Percentiles rank a stretch among this genome's conserved stretches.
These are phyloP conservation scores for Nemotelus pantherinus DNA, from an alignment of 2,888 invertebrate species.

Conservation along the genomic window DNA sequence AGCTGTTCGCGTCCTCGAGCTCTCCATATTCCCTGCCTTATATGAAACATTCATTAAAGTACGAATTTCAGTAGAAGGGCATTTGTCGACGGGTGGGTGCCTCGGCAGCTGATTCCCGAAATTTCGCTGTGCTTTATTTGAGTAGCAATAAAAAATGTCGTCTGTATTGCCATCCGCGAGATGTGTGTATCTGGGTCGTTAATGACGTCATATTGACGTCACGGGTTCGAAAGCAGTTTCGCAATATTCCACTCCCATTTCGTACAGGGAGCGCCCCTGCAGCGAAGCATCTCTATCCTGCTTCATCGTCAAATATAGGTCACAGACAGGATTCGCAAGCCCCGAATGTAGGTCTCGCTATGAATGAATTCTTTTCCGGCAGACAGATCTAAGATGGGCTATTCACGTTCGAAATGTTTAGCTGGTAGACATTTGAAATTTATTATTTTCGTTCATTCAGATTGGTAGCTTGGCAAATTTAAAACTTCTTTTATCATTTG, in stretches of 20 bases:
- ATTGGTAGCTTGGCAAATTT: too few relatives aligned
- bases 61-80: too few relatives aligned
- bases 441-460: too few relatives aligned
- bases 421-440: too few relatives aligned
- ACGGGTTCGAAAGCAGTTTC: background rate
- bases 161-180: background rate
- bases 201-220: conserved; percentile 28
- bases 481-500: too few relatives aligned
- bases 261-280: conserved; percentile 1
- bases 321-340: conserved; percentile 27
- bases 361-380: background rate
- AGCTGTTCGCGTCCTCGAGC: too few relatives aligned
- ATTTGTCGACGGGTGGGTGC: too few relatives aligned
- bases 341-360: background rate
- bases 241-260: background rate
- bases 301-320: background rate
- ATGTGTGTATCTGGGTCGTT: background rate
- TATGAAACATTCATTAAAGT: too few relatives aligned
- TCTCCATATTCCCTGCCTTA: too few relatives aligned
- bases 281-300: background rate
- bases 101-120: too few relatives aligned
- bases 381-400: background rate
- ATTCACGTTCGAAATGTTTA: background rate
- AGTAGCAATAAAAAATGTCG: too few relatives aligned
- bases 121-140: too few relatives aligned